Percentiles rank a stretch among this genome's conserved stretches.
These are phyloP conservation scores for Chelon labrosus DNA, from an alignment of 2,797 vertebrate species.

Conservation along the genomic window DNA sequence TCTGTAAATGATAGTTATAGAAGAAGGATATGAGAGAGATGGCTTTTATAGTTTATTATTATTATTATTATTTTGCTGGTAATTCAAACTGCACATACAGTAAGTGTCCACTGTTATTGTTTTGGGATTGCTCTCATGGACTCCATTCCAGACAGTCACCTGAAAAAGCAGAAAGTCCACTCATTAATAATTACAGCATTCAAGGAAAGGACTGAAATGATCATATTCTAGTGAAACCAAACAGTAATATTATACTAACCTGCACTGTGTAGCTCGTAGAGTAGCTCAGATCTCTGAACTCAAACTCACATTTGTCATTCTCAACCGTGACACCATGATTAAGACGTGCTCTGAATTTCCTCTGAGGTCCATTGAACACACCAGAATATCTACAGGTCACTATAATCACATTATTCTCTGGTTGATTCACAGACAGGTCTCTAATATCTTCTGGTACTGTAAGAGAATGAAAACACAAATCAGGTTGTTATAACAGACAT, in stretches of 20 bases:
- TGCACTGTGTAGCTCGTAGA: conserved; percentile 44
- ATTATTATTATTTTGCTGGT: too few species aligned
- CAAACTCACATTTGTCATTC: not conserved
- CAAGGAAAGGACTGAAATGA: too few species aligned
- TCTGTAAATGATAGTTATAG: too few species aligned
- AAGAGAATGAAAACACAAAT: too few species aligned
- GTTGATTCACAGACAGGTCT: fast-evolving
- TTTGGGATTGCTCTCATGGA: not conserved
- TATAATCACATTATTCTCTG: conserved; percentile 10
- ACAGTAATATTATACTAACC: conserved; percentile 64
- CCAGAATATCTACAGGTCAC: fast-evolving
- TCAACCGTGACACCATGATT: fast-evolving
- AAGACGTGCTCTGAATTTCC: fast-evolving
- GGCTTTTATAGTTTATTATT: too few species aligned
- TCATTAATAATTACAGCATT: too few species aligned
- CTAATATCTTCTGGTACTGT: not conserved
- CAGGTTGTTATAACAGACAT: too few species aligned
- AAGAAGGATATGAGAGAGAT: too few species aligned
- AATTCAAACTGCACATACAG: too few species aligned
- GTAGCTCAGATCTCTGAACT: conserved; percentile 69
- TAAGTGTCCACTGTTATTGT: too few species aligned
- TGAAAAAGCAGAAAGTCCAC: not conserved
- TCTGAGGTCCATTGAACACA: fast-evolving
- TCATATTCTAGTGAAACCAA: not conserved
- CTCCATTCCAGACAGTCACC: not conserved